Evolutionary conservation across 2,113 vertebrate genomes (phyloP).

Genomic region (Engraulis encrasicolus): DNA sequence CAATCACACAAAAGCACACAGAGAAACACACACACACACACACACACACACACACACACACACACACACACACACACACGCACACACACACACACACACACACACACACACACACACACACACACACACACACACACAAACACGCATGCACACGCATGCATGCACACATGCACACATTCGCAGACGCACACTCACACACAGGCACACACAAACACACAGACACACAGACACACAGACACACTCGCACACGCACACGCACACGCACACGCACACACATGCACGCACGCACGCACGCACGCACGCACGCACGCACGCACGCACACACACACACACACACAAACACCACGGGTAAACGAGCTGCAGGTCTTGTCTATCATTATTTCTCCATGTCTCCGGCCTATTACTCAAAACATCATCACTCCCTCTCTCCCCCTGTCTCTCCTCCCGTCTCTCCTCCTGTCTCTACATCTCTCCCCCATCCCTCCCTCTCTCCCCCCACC

Average conservation of each 20-base stretch:
- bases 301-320: neutral
- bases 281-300: neutral
- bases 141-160: too few species aligned
- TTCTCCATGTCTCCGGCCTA: neutral
- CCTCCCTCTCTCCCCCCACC: neutral
- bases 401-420: neutral
- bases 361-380: neutral
- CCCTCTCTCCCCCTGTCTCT: too few species aligned
- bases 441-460: too few species aligned
- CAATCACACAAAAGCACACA: neutral
- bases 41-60: neutral
- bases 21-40: neutral
- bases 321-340: neutral
- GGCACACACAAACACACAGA: neutral
- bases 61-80: too few species aligned
- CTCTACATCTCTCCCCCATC: too few species aligned
- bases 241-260: neutral
- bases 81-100: neutral
- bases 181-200: neutral
- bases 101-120: neutral
- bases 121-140: neutral
- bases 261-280: neutral
- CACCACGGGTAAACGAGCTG: too few species aligned
- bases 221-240: neutral
- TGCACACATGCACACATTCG: neutral